Percentiles rank a stretch among this genome's conserved stretches.
Conservation (phyloP, 1,140 invertebrate species). For the Andrena cerasifolii region DNA sequence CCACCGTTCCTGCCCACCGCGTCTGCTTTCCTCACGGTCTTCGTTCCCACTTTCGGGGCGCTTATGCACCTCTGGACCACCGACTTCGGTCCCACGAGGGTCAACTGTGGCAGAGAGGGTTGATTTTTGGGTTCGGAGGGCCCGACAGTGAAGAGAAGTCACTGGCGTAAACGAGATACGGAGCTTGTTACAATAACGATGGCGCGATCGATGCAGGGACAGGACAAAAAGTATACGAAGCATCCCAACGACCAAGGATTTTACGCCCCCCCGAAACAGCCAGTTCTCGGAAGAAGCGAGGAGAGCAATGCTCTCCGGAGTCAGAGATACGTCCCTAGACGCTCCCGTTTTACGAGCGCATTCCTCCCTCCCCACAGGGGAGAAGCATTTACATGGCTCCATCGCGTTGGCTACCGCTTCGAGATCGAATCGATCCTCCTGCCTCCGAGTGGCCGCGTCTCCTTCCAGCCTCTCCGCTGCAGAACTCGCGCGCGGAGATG, state of each 20-base stretch:
- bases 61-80: constrained; percentile 36
- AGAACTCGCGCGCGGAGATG: background rate
- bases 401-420: constrained; percentile 10
- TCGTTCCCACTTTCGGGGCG: constrained; percentile 51
- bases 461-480: background rate
- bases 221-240: too few relatives aligned
- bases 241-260: background rate
- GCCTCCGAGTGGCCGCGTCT: background rate
- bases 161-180: too few relatives aligned
- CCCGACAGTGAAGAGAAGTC: background rate
- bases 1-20: constrained; percentile 31
- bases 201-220: too few relatives aligned
- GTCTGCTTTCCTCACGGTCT: constrained; percentile 33
- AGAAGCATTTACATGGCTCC: background rate
- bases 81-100: background rate
- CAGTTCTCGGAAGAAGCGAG: background rate
- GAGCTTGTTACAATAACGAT: too few relatives aligned
- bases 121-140: background rate
- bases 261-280: background rate
- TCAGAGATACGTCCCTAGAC: background rate
- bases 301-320: background rate
- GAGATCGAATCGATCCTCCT: constrained; percentile 20
- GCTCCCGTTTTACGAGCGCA: constrained; percentile 37
- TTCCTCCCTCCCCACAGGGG: background rate
- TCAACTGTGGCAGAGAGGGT: background rate